phyloP scores from a whole-genome alignment of 1,140 invertebrate genomes.

The Drosophila oshimai region DNA sequence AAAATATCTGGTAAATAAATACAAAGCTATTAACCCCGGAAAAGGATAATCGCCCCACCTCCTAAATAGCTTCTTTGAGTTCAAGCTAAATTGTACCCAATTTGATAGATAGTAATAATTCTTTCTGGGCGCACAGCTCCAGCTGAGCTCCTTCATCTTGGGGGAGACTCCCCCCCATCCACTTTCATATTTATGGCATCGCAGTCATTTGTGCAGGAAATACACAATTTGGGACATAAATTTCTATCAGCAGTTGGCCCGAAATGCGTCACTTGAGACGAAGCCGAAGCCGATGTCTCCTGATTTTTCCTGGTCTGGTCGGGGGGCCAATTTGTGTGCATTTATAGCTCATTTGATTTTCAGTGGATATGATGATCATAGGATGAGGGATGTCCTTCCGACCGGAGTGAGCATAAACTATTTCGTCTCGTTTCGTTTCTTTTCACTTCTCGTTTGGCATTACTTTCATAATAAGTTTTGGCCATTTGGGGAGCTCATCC shows the following conservation, averaged over 20 bases:
- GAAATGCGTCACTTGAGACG: slow-evolving; percentile 31
- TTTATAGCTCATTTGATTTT: slow-evolving; percentile 75
- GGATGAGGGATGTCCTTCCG: not conserved
- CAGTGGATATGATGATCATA: slow-evolving; percentile 45
- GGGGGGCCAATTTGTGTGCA: slow-evolving; percentile 59
- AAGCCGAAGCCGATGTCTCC: slow-evolving; percentile 4
- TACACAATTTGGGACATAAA: slow-evolving; percentile 60
- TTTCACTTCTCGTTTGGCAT: slow-evolving; percentile 46
- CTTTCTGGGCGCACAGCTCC: slow-evolving; percentile 21
- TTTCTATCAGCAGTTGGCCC: slow-evolving; percentile 42
- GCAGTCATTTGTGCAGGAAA: slow-evolving; percentile 45
- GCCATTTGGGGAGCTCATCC: slow-evolving; percentile 71
- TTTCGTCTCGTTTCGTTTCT: slow-evolving; percentile 30
- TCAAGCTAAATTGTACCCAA: slow-evolving; percentile 30
- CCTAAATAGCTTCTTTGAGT: slow-evolving; percentile 2
- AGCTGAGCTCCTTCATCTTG: slow-evolving; percentile 21
- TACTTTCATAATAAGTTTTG: slow-evolving; percentile 78
- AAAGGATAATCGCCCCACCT: slow-evolving; percentile 21
- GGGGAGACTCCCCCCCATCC: too few relatives aligned
- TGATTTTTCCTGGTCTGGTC: slow-evolving; percentile 20
- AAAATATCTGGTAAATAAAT: not conserved
- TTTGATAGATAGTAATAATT: slow-evolving; percentile 46
- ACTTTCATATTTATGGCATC: slow-evolving; percentile 32
- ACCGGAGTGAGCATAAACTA: slow-evolving; percentile 14
- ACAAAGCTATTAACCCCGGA: slow-evolving; percentile 9